phyloP scores from a whole-genome alignment of 2,888 invertebrate genomes.

The Aporophyla nigra region DNA sequence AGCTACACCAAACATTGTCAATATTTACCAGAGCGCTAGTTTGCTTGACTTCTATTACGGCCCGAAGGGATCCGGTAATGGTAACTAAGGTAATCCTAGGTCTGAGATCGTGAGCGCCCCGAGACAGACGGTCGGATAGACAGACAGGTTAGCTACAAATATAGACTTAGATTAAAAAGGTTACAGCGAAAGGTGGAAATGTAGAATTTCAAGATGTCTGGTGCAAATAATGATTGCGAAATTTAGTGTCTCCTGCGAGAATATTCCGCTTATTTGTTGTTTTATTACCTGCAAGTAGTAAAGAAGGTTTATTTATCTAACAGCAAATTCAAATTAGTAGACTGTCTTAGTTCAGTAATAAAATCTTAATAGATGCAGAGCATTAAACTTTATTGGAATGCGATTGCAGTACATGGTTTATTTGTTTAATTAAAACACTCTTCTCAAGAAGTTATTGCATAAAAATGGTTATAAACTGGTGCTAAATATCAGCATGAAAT shows the following conservation, averaged over 20 bases:
- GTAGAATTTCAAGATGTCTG: constrained; percentile 35
- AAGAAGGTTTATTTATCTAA: constrained; percentile 38
- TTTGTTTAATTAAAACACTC: constrained; percentile 15
- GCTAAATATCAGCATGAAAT: constrained; percentile 21
- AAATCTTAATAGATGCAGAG: constrained; percentile 51
- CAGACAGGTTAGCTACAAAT: constrained; percentile 58
- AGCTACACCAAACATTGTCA: constrained; percentile 49
- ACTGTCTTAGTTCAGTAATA: constrained; percentile 47
- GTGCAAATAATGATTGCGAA: constrained; percentile 24
- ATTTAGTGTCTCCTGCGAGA: constrained; percentile 7
- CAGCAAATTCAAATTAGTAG: constrained; percentile 53
- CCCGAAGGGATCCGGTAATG: constrained; percentile 67
- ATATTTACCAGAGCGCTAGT: constrained; percentile 54
- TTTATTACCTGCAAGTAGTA: constrained; percentile 20
- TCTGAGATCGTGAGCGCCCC: constrained; percentile 69
- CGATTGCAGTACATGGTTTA: constrained; percentile 9
- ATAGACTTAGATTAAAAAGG: constrained; percentile 52
- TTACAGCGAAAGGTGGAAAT: constrained; percentile 40
- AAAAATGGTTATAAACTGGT: not conserved
- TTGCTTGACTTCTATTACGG: constrained; percentile 56
- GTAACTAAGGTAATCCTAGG: constrained; percentile 69
- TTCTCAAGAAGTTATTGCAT: not conserved
- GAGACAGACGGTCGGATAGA: constrained; percentile 61
- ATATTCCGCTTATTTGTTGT: constrained; percentile 4
- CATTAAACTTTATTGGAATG: constrained; percentile 48